Conservation (phyloP, 2,888 invertebrate species). For the Drosophila mulleri region DNA sequence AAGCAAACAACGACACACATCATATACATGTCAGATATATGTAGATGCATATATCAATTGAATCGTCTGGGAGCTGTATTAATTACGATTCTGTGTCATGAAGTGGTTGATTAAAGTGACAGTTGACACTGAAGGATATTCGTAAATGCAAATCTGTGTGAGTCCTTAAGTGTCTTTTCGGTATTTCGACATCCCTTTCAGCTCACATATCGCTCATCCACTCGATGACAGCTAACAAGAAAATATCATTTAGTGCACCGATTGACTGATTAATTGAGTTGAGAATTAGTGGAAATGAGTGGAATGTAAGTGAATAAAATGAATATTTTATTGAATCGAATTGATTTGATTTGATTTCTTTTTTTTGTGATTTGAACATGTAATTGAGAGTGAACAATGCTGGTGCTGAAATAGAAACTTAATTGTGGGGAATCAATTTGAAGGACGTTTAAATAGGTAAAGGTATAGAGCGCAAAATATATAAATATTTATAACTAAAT, state of each 20-base stretch:
- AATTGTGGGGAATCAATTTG: not conserved
- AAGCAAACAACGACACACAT: constrained; percentile 9
- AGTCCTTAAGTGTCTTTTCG: constrained; percentile 27
- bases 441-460: not conserved
- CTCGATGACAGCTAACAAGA: constrained; percentile 58
- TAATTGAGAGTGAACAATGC: not conserved
- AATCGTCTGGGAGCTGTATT: constrained; percentile 30
- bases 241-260: constrained; percentile 60
- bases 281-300: constrained; percentile 22
- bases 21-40: not conserved
- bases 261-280: constrained; percentile 42
- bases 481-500: no score
- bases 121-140: constrained; percentile 22
- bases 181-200: constrained; percentile 32
- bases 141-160: constrained; percentile 11
- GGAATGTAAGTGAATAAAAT: not conserved
- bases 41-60: constrained; percentile 2
- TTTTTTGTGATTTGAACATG: not conserved
- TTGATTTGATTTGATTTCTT: not conserved
- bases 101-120: constrained; percentile 31
- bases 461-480: not conserved
- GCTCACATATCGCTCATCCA: constrained; percentile 29
- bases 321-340: constrained; percentile 1
- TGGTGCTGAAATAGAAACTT: not conserved
- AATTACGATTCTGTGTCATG: constrained; percentile 40